Percentiles rank a stretch among this genome's conserved stretches.
Evolutionary conservation across 2,113 vertebrate species (phyloP).

Genomic region (Rissa tridactyla): DNA sequence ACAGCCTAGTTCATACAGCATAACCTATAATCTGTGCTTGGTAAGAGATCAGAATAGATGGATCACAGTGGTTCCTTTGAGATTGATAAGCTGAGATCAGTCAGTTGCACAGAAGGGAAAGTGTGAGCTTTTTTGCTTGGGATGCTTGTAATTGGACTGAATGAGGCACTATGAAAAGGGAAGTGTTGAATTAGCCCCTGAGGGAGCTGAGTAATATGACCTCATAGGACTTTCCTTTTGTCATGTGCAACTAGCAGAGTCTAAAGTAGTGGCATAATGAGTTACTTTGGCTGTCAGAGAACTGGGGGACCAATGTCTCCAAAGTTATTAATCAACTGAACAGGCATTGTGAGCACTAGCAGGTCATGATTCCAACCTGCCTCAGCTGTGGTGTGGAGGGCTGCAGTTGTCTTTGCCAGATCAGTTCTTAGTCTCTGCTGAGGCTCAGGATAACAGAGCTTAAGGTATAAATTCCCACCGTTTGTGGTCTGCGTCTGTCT

Average conservation of each 20-base stretch:
- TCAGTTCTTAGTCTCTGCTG: not conserved
- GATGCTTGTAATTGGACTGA: conserved; percentile 47
- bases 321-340: conserved; percentile 59
- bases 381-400: not conserved
- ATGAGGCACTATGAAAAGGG: conserved; percentile 62
- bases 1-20: not conserved
- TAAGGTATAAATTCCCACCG: not conserved
- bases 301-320: conserved; percentile 44
- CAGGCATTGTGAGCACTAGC: conserved; percentile 21
- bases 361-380: conserved; percentile 30
- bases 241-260: conserved; percentile 34
- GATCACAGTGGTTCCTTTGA: conserved; percentile 9
- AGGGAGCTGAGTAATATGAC: conserved; percentile 65
- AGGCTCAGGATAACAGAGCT: not conserved
- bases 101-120: conserved; percentile 48
- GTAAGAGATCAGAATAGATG: not conserved
- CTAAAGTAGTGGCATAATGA: conserved; percentile 63
- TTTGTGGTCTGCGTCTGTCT: not conserved
- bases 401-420: conserved; percentile 17
- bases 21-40: conserved; percentile 2
- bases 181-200: conserved; percentile 66
- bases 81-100: conserved; percentile 49
- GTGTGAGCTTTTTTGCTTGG: conserved; percentile 54
- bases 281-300: conserved; percentile 52
- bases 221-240: conserved; percentile 63